These are phyloP conservation scores for Otus scops DNA, from an alignment of 2,797 vertebrate genomes.

Conservation along the genomic window DNA sequence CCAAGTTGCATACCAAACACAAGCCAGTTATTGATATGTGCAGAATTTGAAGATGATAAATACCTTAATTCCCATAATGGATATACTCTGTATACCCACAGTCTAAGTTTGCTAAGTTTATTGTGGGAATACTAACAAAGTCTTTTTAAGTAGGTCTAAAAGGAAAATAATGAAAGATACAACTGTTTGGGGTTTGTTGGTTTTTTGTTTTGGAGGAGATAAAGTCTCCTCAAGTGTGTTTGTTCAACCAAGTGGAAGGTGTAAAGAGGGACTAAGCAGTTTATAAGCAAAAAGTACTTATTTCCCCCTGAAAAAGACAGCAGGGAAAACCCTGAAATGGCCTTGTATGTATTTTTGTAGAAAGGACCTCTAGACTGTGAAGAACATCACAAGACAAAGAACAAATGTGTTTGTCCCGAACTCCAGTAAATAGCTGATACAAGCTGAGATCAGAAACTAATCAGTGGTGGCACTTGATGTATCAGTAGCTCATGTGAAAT, in stretches of 20 bases:
- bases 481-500: constrained; percentile 17
- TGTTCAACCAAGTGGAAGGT: background rate
- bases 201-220: background rate
- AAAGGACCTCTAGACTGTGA: background rate
- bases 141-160: background rate
- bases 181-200: background rate
- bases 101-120: background rate
- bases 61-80: background rate
- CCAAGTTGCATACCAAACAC: background rate
- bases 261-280: background rate
- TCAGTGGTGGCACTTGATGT: constrained; percentile 1
- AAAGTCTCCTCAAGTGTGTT: background rate
- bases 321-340: background rate
- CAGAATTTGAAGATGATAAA: background rate
- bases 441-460: constrained; percentile 34
- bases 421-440: background rate
- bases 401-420: background rate
- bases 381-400: background rate
- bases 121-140: background rate
- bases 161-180: background rate
- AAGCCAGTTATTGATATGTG: background rate
- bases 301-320: background rate
- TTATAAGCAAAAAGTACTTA: background rate
- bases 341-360: background rate
- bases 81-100: background rate